A percentile compares a stretch with the other conserved stretches of the same genome.
Evolutionary conservation across 2,888 invertebrate genomes (phyloP).

Genomic region (Chydorus sphaericus): DNA sequence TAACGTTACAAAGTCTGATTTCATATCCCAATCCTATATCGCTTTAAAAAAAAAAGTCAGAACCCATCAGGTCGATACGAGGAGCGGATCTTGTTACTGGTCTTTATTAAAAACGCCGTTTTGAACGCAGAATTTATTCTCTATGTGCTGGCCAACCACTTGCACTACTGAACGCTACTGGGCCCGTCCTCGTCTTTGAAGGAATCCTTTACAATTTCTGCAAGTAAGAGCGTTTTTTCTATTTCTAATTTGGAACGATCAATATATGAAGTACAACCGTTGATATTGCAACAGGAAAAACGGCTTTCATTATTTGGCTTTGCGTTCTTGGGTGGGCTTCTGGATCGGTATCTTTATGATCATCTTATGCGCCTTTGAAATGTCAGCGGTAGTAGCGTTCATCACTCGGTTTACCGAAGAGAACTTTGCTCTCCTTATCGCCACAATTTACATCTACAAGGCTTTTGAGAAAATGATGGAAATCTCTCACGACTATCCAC

Average conservation of each 20-base stretch:
- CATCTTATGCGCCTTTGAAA: conserved; percentile 24
- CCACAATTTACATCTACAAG: conserved; percentile 25
- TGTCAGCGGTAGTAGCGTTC: conserved; percentile 25
- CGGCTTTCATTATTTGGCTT: conserved; percentile 23
- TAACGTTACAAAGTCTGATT: not conserved
- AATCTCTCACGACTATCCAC: conserved; percentile 67
- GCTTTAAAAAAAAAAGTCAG: no score
- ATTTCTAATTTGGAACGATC: no score
- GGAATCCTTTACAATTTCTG: conserved; percentile 28
- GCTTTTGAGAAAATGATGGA: conserved; percentile 86
- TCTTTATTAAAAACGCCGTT: no score
- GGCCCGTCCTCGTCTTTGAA: conserved; percentile 36
- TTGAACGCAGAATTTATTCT: conserved; percentile 10
- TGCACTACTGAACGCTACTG: conserved; percentile 33
- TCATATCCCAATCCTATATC: no score
- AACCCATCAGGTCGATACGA: no score
- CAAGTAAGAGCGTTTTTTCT: conserved; percentile 21
- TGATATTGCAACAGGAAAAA: no score
- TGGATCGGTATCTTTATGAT: conserved; percentile 25
- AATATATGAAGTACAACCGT: no score
- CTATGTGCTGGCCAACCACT: conserved; percentile 34
- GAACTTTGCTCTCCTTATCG: conserved; percentile 25
- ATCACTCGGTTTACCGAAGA: conserved; percentile 28
- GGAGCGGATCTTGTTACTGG: no score
- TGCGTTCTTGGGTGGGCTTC: conserved; percentile 26